These are phyloP conservation scores for Hydrolagus affinis DNA, from an alignment of 2,113 vertebrate species.

Conservation along the genomic window DNA sequence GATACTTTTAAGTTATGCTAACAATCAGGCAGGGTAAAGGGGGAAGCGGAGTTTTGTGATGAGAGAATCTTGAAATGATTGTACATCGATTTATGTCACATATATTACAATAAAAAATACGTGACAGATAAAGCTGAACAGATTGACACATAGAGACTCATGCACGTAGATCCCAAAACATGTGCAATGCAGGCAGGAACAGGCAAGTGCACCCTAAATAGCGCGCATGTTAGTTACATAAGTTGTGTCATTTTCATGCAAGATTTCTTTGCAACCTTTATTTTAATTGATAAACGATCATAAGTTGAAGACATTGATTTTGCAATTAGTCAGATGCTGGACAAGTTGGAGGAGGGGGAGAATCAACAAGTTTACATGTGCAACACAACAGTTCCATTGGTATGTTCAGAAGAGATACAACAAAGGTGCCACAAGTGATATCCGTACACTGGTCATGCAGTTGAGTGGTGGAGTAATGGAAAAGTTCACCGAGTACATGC, in stretches of 20 bases:
- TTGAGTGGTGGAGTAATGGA: background rate
- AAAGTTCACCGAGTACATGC: background rate
- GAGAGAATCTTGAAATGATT: background rate
- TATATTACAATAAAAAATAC: background rate
- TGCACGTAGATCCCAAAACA: no score
- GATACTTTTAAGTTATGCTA: no score
- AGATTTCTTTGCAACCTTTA: background rate
- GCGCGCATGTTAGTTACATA: background rate
- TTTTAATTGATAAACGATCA: no score
- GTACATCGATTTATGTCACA: background rate
- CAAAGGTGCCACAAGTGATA: background rate
- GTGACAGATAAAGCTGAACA: background rate
- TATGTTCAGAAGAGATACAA: background rate
- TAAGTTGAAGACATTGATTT: background rate
- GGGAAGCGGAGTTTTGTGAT: background rate
- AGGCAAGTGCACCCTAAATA: background rate
- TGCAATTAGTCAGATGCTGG: background rate
- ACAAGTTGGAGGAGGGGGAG: background rate
- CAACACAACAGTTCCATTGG: background rate
- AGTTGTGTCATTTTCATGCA: background rate
- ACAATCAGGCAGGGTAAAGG: no score
- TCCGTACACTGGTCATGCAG: background rate
- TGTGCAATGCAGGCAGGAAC: no score
- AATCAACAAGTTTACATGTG: background rate
- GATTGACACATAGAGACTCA: background rate